Conservation (phyloP, 2,797 vertebrate species). For the Tarsius wallacei region DNA sequence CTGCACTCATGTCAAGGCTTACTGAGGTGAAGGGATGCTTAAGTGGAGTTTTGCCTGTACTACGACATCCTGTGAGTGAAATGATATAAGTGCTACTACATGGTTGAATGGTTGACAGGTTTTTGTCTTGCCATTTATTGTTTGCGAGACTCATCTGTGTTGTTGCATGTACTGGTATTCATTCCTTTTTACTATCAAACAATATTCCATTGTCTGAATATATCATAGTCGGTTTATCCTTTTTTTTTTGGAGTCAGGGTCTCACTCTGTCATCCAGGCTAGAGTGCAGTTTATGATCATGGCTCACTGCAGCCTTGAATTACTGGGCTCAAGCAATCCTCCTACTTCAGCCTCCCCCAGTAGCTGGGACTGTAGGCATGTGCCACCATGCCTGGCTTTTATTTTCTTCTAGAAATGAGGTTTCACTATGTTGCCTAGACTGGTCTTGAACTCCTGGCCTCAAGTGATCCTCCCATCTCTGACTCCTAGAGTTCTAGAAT, state of each 20-base stretch:
- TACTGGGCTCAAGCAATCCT: neutral
- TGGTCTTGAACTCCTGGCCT: neutral
- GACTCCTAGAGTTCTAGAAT: neutral
- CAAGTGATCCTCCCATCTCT: neutral
- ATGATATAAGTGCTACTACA: too few relatives aligned
- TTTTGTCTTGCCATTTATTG: too few relatives aligned
- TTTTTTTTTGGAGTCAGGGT: neutral
- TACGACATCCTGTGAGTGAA: too few relatives aligned
- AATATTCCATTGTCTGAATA: too few relatives aligned
- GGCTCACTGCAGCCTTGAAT: accelerated
- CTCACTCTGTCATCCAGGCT: neutral
- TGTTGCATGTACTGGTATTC: neutral
- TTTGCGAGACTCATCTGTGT: too few relatives aligned
- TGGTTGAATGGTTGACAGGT: neutral
- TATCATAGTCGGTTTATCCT: neutral
- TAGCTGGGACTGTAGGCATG: neutral
- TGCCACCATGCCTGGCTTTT: neutral
- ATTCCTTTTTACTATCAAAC: neutral
- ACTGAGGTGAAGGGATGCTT: neutral
- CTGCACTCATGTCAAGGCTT: neutral
- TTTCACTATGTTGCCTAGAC: neutral
- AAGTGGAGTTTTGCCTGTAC: neutral
- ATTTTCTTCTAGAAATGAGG: neutral
- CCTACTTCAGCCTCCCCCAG: neutral
- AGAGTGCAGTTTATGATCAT: neutral